A percentile compares a stretch with the other conserved stretches of the same genome.
These are phyloP conservation scores for Zoanthus sociatus DNA, from an alignment of 92 coral and sea anemone genomes.

Conservation along the genomic window DNA sequence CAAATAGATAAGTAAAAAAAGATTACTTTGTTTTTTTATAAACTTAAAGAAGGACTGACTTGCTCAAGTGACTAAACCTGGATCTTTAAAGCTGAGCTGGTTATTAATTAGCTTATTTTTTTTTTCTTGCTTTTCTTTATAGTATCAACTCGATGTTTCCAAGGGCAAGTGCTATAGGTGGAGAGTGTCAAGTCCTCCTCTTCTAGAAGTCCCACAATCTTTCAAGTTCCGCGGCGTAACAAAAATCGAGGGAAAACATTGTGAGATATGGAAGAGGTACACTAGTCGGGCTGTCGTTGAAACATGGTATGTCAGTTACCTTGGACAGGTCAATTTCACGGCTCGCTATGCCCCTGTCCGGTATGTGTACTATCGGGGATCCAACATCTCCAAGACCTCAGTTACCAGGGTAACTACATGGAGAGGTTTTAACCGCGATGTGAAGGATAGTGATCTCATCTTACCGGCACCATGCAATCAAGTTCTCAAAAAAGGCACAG, in stretches of 20 bases:
- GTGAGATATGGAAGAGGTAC: neutral
- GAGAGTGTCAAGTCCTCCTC: neutral
- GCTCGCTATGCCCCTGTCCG: neutral
- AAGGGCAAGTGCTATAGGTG: neutral
- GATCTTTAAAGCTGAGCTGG: too few species aligned
- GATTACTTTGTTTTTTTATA: too few species aligned
- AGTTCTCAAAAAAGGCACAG: too few species aligned
- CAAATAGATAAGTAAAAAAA: too few species aligned
- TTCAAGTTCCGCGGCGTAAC: neutral
- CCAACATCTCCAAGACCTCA: neutral
- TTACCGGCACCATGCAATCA: neutral
- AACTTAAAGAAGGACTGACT: too few species aligned
- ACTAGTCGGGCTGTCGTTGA: neutral
- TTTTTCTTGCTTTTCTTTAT: neutral
- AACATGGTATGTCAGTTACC: neutral
- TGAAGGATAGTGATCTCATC: neutral
- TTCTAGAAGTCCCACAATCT: neutral
- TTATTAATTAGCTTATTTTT: neutral
- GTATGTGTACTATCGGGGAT: neutral
- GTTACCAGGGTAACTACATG: neutral
- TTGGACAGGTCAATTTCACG: neutral
- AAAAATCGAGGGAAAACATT: neutral
- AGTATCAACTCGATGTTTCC: neutral
- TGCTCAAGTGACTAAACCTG: too few species aligned
- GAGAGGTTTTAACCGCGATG: neutral